A percentile compares a stretch with the other conserved stretches of the same genome.
Evolutionary conservation across 2,113 vertebrate genomes (phyloP).

Genomic region (Thalassoma bifasciatum): DNA sequence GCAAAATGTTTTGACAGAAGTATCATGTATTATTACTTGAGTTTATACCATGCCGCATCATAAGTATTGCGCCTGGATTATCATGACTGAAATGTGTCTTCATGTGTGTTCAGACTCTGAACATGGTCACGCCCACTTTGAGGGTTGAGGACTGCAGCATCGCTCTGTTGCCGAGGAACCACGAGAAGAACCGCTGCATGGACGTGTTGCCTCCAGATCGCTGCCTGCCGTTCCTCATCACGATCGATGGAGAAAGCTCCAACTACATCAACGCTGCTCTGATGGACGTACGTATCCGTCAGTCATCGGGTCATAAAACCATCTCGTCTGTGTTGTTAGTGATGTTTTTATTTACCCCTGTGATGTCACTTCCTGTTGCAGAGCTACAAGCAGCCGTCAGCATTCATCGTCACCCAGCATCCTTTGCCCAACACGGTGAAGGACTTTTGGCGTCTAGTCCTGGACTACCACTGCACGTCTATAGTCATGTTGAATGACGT

Average conservation of each 20-base stretch:
- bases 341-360: too few species aligned
- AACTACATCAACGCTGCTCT: conserved; percentile 99
- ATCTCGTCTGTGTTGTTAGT: too few species aligned
- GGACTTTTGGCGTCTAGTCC: conserved; percentile 98
- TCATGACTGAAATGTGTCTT: conserved; percentile 10
- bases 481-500: conserved; percentile 99
- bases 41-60: too few species aligned
- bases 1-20: too few species aligned
- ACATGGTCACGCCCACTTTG: conserved; percentile 97
- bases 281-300: conserved; percentile 93
- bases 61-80: too few species aligned
- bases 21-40: too few species aligned
- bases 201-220: conserved; percentile 97
- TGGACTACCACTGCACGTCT: conserved; percentile 98
- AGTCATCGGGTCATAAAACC: too few species aligned
- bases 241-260: conserved; percentile 98
- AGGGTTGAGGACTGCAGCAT: conserved; percentile 99
- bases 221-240: conserved; percentile 99
- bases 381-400: conserved; percentile 99
- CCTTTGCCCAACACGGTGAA: conserved; percentile 98
- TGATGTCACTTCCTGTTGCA: conserved; percentile 55
- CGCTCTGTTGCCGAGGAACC: conserved; percentile 94
- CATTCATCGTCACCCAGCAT: conserved; percentile 99
- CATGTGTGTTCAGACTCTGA: conserved; percentile 88
- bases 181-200: conserved; percentile 99